Base-by-base conservation (phyloP, 2,888 invertebrate genomes). In the Noctua pronuba region DNA sequence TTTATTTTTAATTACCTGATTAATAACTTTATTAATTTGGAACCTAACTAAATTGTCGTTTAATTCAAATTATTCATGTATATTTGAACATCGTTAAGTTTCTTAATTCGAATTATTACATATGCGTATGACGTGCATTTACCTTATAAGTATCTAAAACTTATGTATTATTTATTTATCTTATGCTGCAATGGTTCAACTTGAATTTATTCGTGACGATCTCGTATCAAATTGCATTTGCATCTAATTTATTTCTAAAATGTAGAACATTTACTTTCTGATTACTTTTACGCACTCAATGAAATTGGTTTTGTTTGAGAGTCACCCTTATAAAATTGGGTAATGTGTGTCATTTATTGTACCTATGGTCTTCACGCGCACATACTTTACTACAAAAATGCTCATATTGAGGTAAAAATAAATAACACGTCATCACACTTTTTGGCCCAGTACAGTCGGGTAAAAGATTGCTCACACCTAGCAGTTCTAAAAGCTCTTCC, bases 61-160 rank as follows among this genome's bases (percentile, higher is more conserved):
- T 35, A 13, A 38, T 79, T 60, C 0, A 7, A 52, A 79, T 79
- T 79, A 18, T 31, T 46, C 8, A 52, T 52, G 5, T 24, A n/a
- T 21, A n/a, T 65, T 35, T 16, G 10, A 49, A 7, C 24, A 58
- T 65, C 38, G 21, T 28, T 28, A 6, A 18, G 8, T 55, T 49
- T 7, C 52, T 44, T 28, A 2, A 68, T 52, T 31, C 8, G 21
- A 38, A 60, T 44, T 62, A 24, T 65, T 46, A 31, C 24, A 13
- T 41, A 10, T 41, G 49, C 21, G 21, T 35, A 38, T 41, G 55
- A 65, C 46, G 21, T 62, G 28, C 24, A 28, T 35, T 5, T 35
- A 49, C 38, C 10, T 21, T 60, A 71, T 31, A 31, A 60, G 60
- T 28, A 1, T 38, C 38, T n/a, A 16, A 58, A 46, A 58, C 2